These are phyloP conservation scores for Odontothrips loti DNA, from an alignment of 2,888 invertebrate genomes.

Conservation along the genomic window DNA sequence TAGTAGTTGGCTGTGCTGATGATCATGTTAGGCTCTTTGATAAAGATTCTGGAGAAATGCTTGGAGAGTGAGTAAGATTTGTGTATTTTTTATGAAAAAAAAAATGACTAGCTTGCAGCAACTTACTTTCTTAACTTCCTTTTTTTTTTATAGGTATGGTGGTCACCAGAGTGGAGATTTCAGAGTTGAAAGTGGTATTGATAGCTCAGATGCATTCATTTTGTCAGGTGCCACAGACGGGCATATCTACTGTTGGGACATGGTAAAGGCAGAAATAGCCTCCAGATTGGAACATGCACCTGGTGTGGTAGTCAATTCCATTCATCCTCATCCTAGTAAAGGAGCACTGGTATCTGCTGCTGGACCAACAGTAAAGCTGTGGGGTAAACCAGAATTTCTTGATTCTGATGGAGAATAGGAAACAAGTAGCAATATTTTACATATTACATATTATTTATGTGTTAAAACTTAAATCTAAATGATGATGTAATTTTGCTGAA, in stretches of 20 bases:
- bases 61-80: conserved; percentile 56
- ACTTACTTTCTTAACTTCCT: neutral
- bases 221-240: conserved; percentile 89
- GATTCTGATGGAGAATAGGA: conserved; percentile 11
- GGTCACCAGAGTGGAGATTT: conserved; percentile 82
- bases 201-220: conserved; percentile 77
- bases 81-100: conserved; percentile 11
- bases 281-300: conserved; percentile 52
- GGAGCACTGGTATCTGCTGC: conserved; percentile 68
- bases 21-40: conserved; percentile 80
- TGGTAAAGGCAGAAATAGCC: conserved; percentile 66
- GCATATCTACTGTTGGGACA: conserved; percentile 81
- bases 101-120: neutral
- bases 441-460: too few relatives aligned
- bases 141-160: conserved; percentile 55
- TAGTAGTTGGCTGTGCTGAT: conserved; percentile 80
- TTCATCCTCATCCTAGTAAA: conserved; percentile 75
- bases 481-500: too few relatives aligned
- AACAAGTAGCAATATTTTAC: too few relatives aligned
- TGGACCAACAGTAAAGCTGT: conserved; percentile 65
- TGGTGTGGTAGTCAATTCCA: conserved; percentile 67
- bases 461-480: too few relatives aligned
- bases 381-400: conserved; percentile 50
- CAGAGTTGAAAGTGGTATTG: conserved; percentile 81
- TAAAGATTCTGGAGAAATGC: conserved; percentile 73